These are phyloP conservation scores for Ploceus nigricollis DNA, from an alignment of 2,113 vertebrate genomes.

Conservation along the genomic window DNA sequence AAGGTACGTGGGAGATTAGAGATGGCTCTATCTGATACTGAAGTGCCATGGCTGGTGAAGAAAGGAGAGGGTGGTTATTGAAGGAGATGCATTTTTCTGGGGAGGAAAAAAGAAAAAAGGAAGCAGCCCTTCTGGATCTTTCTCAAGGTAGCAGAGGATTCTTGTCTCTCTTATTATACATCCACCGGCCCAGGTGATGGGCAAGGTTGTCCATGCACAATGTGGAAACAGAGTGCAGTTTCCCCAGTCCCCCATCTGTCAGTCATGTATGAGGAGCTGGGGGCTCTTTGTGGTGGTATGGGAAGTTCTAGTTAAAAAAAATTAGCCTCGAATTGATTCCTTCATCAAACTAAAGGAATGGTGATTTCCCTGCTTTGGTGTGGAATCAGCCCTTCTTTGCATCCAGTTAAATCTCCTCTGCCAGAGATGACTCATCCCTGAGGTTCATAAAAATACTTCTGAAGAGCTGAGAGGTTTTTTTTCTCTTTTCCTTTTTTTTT, in stretches of 20 bases:
- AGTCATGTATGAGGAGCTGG: not conserved
- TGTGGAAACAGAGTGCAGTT: not conserved
- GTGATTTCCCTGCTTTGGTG: not conserved
- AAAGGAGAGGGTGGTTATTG: not conserved
- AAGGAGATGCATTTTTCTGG: not conserved
- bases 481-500: not conserved
- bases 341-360: not conserved
- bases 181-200: not conserved
- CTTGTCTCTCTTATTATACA: not conserved
- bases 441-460: constrained; percentile 50
- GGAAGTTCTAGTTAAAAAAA: not conserved
- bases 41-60: not conserved
- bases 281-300: not conserved
- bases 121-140: not conserved
- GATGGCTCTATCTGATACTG: not conserved
- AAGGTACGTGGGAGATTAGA: constrained; percentile 29
- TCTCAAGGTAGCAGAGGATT: not conserved
- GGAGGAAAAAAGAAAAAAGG: not conserved
- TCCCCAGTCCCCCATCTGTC: too few relatives aligned
- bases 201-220: not conserved
- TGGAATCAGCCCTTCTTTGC: not conserved
- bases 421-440: constrained; percentile 48
- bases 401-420: constrained; percentile 40
- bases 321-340: not conserved
- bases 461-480: not conserved